Conservation (phyloP, 23 tunicate species). For the Ciona savignyi region DNA sequence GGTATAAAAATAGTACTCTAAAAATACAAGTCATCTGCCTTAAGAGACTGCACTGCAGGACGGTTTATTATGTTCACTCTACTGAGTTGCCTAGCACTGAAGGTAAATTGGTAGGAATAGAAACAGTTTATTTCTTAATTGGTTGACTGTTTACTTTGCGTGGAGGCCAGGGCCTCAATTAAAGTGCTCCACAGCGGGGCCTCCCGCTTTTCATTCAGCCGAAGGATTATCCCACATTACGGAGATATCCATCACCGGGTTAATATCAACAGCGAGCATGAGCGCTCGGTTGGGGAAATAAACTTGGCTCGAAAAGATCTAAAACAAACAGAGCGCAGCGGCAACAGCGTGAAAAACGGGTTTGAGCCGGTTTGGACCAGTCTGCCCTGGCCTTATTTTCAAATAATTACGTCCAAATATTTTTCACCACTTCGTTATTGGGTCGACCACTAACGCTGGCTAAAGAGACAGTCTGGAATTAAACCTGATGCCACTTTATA, state of each 20-base stretch:
- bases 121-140: neutral
- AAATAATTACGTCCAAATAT: neutral
- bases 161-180: neutral
- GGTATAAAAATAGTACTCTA: too few species aligned
- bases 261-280: neutral
- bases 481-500: too few species aligned
- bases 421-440: neutral
- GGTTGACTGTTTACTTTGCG: neutral
- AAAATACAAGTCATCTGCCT: too few species aligned
- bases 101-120: too few species aligned
- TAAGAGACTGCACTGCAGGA: too few species aligned
- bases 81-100: too few species aligned
- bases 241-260: neutral
- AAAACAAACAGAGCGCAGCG: neutral
- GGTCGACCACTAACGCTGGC: too few species aligned
- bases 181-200: neutral
- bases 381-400: neutral
- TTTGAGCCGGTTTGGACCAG: neutral
- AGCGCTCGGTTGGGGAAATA: neutral
- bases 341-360: neutral
- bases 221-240: neutral
- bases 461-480: too few species aligned
- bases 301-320: neutral
- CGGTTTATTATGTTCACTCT: too few species aligned
- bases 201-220: neutral